Base-by-base conservation (phyloP, 2,797 vertebrate genomes). In the Amazona ochrocephala region DNA sequence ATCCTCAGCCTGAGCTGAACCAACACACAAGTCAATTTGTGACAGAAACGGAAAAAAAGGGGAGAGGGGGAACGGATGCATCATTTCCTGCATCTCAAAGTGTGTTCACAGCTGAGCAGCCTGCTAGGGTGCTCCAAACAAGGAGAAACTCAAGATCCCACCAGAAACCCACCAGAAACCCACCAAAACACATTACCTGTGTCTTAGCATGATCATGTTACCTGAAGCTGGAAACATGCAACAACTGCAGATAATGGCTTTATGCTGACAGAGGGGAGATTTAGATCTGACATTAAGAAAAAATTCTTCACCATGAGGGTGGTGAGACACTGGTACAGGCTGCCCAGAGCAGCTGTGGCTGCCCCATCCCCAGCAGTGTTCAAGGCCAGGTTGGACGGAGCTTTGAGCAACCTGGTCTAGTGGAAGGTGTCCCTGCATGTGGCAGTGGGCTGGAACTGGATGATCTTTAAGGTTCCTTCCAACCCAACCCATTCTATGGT, bases 151-250 rank as follows among this genome's bases (percentile, higher is more conserved):
- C 65, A 83, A 76, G 39, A 66, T 20, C 18, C 23, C 26, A 74
- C 66, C 48, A 89, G 44, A 80, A 51, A 79, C 22, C 26, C 51
- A 72, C 30, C 9, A 8, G 44, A 80, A 51, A 79, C 22, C 26
- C 51, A 72, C 30, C 9, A 8, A 78, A 30, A 88, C 0, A 62
- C 22, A 42, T 30, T 80, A 53, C 9, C 23, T 37, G 23, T 17
- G 3, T 54, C 13, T 74, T 56, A 21, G 0, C 0, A 0, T 2
- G 7, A 67, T 15, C 30, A 54, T 58, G 34, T 15, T 32, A 26
- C 16, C 50, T 71, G 42, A 81, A 75, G 44, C 2, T 44, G 39
- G 30, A 92, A 78, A 80, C 13, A 23, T 3, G 5, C 13, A 78
- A 39, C 51, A 71, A 47, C 37, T 27, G 16, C 45, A 78, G 37